A percentile compares a stretch with the other conserved stretches of the same genome.
These are phyloP conservation scores for Acanthochromis polyacanthus DNA, from an alignment of 2,113 vertebrate species.

Conservation along the genomic window DNA sequence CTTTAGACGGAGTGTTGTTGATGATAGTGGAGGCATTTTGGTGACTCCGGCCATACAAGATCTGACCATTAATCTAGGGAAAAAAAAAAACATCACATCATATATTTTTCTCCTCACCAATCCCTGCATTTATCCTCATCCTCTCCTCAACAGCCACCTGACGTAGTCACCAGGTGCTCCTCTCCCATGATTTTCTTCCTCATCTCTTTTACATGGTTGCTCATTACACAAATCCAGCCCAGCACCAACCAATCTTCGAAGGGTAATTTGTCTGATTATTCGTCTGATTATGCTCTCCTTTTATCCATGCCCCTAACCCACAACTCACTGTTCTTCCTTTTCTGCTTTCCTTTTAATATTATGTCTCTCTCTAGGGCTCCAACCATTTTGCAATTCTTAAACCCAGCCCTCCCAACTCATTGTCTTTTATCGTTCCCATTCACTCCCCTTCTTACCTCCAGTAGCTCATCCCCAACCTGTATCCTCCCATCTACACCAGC, in stretches of 20 bases:
- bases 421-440: background rate
- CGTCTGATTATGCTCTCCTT: background rate
- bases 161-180: background rate
- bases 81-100: conserved; percentile 32
- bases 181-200: conserved; percentile 15
- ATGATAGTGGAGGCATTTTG: conserved; percentile 95
- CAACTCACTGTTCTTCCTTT: conserved; percentile 30
- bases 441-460: conserved; percentile 88
- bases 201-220: conserved; percentile 31
- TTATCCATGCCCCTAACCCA: conserved; percentile 30
- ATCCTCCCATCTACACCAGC: conserved; percentile 92
- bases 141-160: conserved; percentile 6
- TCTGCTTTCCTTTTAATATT: conserved; percentile 20
- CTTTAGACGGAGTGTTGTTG: conserved; percentile 89
- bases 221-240: conserved; percentile 22
- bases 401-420: background rate
- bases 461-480: conserved; percentile 92
- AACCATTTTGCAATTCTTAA: background rate
- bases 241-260: conserved; percentile 44
- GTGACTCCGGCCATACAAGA: conserved; percentile 93
- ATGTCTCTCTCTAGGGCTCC: conserved; percentile 18
- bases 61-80: conserved; percentile 95
- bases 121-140: background rate
- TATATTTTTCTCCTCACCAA: background rate
- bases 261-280: conserved; percentile 58